phyloP scores from a whole-genome alignment of 2,797 vertebrate genomes.

The Pterois miles region DNA sequence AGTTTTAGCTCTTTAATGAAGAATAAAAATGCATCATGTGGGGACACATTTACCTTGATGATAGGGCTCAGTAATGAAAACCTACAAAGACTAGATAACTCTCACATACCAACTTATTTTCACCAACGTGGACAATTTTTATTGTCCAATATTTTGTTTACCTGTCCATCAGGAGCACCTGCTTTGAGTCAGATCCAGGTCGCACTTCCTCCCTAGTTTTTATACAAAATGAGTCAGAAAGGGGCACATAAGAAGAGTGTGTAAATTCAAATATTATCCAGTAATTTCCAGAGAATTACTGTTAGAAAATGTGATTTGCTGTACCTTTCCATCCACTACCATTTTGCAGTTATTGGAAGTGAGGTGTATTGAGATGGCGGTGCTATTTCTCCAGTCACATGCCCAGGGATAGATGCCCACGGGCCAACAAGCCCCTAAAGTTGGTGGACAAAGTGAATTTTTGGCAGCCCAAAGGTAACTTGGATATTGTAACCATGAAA shows the following conservation, averaged over 20 bases:
- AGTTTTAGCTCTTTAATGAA: background rate
- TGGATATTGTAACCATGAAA: too few relatives aligned
- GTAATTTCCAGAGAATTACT: background rate
- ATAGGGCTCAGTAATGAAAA: background rate
- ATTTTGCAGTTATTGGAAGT: background rate
- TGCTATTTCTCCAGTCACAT: background rate
- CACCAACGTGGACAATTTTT: background rate
- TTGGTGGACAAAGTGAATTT: too few relatives aligned
- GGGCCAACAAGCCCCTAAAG: too few relatives aligned
- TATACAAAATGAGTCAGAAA: background rate
- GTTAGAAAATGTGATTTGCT: background rate
- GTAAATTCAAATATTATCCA: background rate
- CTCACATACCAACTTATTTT: background rate
- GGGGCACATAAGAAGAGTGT: background rate
- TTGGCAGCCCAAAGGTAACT: too few relatives aligned
- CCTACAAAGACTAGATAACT: background rate
- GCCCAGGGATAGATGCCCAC: too few relatives aligned
- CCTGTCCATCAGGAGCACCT: background rate
- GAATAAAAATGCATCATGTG: background rate
- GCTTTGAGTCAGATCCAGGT: background rate
- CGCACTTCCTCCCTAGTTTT: background rate
- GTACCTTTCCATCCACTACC: too few relatives aligned
- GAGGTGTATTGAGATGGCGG: background rate
- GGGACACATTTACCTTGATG: background rate
- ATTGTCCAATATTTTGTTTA: background rate